Evolutionary conservation across 2,888 invertebrate species (phyloP).

Genomic region (Leptopilina myrica): DNA sequence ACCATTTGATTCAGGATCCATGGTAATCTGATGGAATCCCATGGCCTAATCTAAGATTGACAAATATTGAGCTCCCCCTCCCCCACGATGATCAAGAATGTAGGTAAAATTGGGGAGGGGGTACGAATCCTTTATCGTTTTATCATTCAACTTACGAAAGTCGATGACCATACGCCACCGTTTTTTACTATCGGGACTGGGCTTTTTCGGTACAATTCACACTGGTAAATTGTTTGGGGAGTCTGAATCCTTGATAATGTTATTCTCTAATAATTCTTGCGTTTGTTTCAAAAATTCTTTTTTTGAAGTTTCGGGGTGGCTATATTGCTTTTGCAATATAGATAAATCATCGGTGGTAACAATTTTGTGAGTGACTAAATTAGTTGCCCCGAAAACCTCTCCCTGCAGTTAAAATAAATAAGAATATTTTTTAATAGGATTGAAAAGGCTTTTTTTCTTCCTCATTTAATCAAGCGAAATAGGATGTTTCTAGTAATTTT

Average conservation of each 20-base stretch:
- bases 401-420: not conserved
- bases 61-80: not conserved
- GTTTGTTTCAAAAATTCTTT: no score
- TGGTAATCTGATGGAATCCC: not conserved
- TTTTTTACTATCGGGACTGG: not conserved
- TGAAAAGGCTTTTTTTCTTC: not conserved
- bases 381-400: not conserved
- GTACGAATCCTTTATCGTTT: constrained; percentile 13
- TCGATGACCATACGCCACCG: constrained; percentile 3
- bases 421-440: not conserved
- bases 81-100: not conserved
- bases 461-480: not conserved
- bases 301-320: no score
- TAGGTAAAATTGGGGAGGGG: constrained; percentile 20
- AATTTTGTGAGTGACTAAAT: not conserved
- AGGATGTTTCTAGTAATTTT: not conserved
- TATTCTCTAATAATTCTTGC: no score
- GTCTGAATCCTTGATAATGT: not conserved
- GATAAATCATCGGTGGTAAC: not conserved
- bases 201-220: constrained; percentile 24
- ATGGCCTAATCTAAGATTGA: not conserved
- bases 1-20: not conserved
- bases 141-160: not conserved
- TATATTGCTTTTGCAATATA: no score
- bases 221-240: not conserved